Evolutionary conservation across 1,140 invertebrate genomes (phyloP).

Genomic region (Trichonephila inaurata): DNA sequence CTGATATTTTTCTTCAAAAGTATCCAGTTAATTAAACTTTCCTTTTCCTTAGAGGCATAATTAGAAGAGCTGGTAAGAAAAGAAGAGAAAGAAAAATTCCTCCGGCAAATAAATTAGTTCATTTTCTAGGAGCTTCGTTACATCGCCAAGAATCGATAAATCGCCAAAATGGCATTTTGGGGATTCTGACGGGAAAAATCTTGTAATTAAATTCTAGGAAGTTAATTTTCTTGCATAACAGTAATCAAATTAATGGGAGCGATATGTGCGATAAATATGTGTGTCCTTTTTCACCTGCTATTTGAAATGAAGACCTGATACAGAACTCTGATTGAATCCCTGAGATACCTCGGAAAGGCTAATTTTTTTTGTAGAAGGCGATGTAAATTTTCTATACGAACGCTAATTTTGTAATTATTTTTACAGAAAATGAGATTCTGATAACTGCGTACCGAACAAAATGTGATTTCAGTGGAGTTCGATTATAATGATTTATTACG

Average conservation of each 20-base stretch:
- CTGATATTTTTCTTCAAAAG: slow-evolving; percentile 42
- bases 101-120: slow-evolving; percentile 42
- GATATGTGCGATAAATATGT: slow-evolving; percentile 36
- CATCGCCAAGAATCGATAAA: slow-evolving; percentile 54
- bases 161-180: slow-evolving; percentile 51
- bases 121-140: slow-evolving; percentile 6
- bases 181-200: neutral
- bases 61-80: slow-evolving; percentile 25
- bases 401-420: slow-evolving; percentile 16
- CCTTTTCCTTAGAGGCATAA: slow-evolving; percentile 54
- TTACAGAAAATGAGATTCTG: neutral
- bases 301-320: neutral
- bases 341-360: neutral
- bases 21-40: slow-evolving; percentile 59
- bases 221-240: slow-evolving; percentile 58
- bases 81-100: slow-evolving; percentile 9
- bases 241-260: slow-evolving; percentile 37
- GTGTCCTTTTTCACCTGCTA: neutral
- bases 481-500: too few relatives aligned
- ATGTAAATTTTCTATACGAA: neutral
- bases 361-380: neutral
- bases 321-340: neutral
- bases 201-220: slow-evolving; percentile 53
- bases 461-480: too few relatives aligned
- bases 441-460: neutral